Conservation (phyloP, 64 coral and sea anemone species). For the Pocillopora damicornis region DNA sequence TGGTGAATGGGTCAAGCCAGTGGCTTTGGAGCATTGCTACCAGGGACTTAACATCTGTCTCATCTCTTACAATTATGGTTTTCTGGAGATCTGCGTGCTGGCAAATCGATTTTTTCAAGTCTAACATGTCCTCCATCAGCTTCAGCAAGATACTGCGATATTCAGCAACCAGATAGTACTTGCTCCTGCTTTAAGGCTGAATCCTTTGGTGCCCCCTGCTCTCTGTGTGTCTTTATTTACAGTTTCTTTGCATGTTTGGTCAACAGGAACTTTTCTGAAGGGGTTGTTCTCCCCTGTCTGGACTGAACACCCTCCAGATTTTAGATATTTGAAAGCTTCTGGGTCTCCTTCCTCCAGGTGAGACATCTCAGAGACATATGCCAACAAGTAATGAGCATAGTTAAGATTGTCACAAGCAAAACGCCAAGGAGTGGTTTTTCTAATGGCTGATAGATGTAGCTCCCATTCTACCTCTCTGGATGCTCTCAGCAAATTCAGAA, state of each 20-base stretch:
- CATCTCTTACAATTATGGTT: slow-evolving; percentile 54
- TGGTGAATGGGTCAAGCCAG: slow-evolving; percentile 55
- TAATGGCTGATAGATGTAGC: slow-evolving; percentile 56
- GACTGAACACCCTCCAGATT: slow-evolving; percentile 62
- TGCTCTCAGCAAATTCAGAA: slow-evolving; percentile 44
- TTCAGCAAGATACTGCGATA: slow-evolving; percentile 60
- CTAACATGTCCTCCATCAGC: slow-evolving; percentile 51
- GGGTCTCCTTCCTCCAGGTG: slow-evolving; percentile 44
- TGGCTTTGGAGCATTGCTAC: slow-evolving; percentile 22
- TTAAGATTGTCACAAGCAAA: slow-evolving; percentile 62
- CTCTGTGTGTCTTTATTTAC: too few relatives aligned
- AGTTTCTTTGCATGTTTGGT: too few relatives aligned
- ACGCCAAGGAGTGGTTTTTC: slow-evolving; percentile 55
- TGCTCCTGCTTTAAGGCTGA: slow-evolving; percentile 45
- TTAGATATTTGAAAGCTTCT: slow-evolving; percentile 29
- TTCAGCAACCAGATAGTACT: slow-evolving; percentile 51
- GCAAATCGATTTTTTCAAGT: slow-evolving; percentile 25
- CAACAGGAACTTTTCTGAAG: slow-evolving; percentile 30
- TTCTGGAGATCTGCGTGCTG: slow-evolving; percentile 54
- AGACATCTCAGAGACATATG: slow-evolving; percentile 33
- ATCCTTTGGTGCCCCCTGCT: too few relatives aligned
- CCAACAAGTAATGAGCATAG: slow-evolving; percentile 57
- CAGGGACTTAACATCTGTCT: slow-evolving; percentile 54
- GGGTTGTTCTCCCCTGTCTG: slow-evolving; percentile 52
- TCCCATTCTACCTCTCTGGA: slow-evolving; percentile 54